A percentile compares a stretch with the other conserved stretches of the same genome.
These are phyloP conservation scores for Dendropsophus ebraccatus DNA, from an alignment of 2,113 vertebrate species.

Conservation along the genomic window DNA sequence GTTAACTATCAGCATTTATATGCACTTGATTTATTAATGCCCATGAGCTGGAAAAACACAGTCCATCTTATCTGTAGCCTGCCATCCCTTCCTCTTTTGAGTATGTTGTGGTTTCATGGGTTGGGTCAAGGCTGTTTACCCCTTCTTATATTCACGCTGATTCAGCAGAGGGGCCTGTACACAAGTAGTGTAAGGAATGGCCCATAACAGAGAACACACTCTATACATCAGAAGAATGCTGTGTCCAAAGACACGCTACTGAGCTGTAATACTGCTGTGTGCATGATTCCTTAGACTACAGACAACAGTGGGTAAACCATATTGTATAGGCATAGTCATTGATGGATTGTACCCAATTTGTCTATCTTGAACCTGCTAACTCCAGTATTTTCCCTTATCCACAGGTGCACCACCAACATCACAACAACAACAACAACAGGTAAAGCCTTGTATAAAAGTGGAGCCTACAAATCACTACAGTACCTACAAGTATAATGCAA, in stretches of 20 bases:
- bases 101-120: not conserved
- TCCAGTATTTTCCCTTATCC: conserved; percentile 39
- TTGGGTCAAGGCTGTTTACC: not conserved
- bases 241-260: not conserved
- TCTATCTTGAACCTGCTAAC: not conserved
- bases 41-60: no score
- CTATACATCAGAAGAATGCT: no score
- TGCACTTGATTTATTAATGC: no score
- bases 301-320: not conserved
- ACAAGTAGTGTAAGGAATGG: no score
- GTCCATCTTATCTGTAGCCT: not conserved
- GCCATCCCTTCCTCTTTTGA: not conserved
- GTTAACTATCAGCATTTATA: no score
- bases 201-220: no score
- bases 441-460: conserved; percentile 88
- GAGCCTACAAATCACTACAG: conserved; percentile 80
- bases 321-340: not conserved
- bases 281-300: not conserved
- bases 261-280: not conserved
- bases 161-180: no score
- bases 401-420: conserved; percentile 72
- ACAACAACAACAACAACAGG: no score
- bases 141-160: not conserved
- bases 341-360: not conserved
- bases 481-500: conserved; percentile 79